A percentile compares a stretch with the other conserved stretches of the same genome.
Evolutionary conservation across 2,113 vertebrate genomes (phyloP).

Genomic region (Phylloscopus whistleri): DNA sequence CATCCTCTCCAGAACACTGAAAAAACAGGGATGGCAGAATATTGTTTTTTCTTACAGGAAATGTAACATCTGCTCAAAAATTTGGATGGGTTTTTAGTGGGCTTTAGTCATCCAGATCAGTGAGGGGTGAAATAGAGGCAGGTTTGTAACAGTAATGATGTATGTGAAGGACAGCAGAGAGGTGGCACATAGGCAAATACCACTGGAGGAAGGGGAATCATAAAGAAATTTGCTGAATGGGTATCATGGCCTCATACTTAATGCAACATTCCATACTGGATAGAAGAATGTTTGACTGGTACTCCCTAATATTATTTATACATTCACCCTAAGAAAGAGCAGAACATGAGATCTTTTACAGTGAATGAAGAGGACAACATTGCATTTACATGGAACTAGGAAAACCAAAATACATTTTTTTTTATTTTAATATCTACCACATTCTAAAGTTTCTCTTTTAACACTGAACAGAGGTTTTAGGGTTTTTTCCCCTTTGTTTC

Average conservation of each 20-base stretch:
- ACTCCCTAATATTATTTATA: neutral
- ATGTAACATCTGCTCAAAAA: neutral
- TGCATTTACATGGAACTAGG: neutral
- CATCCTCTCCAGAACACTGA: neutral
- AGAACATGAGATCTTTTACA: neutral
- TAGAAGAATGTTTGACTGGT: neutral
- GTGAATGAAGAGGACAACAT: neutral
- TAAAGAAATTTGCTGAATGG: neutral
- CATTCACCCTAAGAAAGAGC: neutral
- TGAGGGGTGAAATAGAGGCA: neutral
- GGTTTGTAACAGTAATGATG: neutral
- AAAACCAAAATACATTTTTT: neutral
- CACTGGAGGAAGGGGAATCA: neutral
- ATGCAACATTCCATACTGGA: neutral
- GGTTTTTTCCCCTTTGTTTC: neutral
- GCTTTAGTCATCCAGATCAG: neutral
- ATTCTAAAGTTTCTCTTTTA: neutral
- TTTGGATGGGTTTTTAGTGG: neutral
- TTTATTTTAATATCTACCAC: neutral
- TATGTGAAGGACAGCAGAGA: neutral
- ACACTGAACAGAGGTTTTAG: neutral
- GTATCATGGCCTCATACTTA: neutral
- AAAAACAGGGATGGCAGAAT: neutral
- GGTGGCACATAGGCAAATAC: neutral
- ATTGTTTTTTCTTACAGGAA: neutral